phyloP scores from a whole-genome alignment of 2,797 vertebrate genomes.

The Bucorvus abyssinicus region DNA sequence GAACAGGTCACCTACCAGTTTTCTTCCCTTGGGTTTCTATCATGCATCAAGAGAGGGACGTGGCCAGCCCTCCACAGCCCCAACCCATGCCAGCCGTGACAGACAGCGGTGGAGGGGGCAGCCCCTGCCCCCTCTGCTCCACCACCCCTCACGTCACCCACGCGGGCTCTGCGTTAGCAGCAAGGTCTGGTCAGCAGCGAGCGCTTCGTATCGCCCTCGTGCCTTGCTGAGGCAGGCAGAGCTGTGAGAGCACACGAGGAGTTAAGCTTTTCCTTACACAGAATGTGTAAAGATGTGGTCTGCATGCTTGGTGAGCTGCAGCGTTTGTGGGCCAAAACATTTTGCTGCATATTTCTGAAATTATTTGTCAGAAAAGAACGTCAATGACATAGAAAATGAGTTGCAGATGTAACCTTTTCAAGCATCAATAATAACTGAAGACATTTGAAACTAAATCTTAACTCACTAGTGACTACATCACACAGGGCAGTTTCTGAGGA shows the following conservation, averaged over 20 bases:
- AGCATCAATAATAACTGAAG: conserved; percentile 65
- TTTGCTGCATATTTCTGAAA: conserved; percentile 65
- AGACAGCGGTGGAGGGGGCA: not conserved
- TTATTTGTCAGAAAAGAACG: conserved; percentile 67
- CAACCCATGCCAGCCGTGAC: rapidly evolving
- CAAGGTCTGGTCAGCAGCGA: not conserved
- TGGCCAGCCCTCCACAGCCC: not conserved
- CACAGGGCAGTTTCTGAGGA: not conserved
- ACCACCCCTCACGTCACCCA: rapidly evolving
- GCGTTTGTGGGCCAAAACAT: conserved; percentile 45
- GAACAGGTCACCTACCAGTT: not conserved
- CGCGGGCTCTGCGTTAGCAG: not conserved
- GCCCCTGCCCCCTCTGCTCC: not conserved
- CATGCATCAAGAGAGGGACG: not conserved
- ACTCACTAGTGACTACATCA: conserved; percentile 42
- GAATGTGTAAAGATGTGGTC: conserved; percentile 42
- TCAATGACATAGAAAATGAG: conserved; percentile 62
- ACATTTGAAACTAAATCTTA: conserved; percentile 52
- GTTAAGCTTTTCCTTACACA: conserved; percentile 32
- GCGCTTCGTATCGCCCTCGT: rapidly evolving
- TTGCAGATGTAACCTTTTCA: conserved; percentile 71
- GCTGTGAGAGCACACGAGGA: conserved; percentile 6
- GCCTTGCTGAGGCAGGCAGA: not conserved
- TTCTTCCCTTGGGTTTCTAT: not conserved
- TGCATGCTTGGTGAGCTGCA: conserved; percentile 46